Conservation (phyloP, 2,888 invertebrate species). For the Caenorhabditis zanzibari region DNA sequence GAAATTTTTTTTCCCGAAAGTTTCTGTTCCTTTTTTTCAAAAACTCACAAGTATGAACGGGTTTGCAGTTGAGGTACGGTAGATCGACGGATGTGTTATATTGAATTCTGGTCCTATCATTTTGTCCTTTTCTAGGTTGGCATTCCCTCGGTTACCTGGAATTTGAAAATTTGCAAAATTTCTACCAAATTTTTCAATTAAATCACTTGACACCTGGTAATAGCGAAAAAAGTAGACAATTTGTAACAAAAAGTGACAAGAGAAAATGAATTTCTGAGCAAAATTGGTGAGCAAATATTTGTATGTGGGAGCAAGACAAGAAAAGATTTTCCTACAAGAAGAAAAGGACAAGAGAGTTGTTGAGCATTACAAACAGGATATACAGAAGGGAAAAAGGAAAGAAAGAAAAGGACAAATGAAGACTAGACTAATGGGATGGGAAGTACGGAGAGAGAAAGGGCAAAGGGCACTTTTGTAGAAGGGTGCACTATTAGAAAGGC, state of each 20-base stretch:
- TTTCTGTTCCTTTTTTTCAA: too few species aligned
- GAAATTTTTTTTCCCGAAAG: too few species aligned
- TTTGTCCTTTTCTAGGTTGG: constrained; percentile 37
- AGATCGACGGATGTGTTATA: constrained; percentile 68
- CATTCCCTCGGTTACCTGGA: constrained; percentile 44
- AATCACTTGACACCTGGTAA: background rate
- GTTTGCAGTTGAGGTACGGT: constrained; percentile 66
- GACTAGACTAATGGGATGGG: constrained; percentile 10
- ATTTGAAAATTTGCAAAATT: constrained; percentile 1
- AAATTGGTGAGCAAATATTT: constrained; percentile 29
- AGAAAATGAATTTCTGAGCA: background rate
- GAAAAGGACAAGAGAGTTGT: constrained; percentile 34
- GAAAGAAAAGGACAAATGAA: constrained; percentile 4
- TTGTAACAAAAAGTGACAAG: constrained; percentile 11
- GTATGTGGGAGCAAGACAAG: constrained; percentile 1
- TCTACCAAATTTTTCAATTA: background rate
- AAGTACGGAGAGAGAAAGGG: constrained; percentile 15
- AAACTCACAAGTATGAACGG: constrained; percentile 59
- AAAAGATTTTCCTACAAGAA: constrained; percentile 23
- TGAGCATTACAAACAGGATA: constrained; percentile 47
- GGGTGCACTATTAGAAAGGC: constrained; percentile 1
- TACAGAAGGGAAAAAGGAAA: background rate
- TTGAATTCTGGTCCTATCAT: constrained; percentile 63
- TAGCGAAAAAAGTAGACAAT: background rate
- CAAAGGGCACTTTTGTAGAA: constrained; percentile 36